phyloP scores from a whole-genome alignment of 2,797 vertebrate species.

The Coluber constrictor region DNA sequence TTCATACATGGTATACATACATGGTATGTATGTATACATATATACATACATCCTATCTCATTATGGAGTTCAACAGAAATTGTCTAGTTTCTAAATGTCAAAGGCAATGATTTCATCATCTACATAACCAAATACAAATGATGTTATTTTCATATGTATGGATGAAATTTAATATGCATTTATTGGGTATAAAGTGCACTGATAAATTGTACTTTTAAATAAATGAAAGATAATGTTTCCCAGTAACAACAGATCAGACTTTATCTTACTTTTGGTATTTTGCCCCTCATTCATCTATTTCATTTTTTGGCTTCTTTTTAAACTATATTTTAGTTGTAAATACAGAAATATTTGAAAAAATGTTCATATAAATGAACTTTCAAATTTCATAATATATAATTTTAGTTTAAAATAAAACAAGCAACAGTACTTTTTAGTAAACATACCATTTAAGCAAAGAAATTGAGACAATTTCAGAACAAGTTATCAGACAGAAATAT shows the following conservation, averaged over 20 bases:
- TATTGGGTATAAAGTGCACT: background rate
- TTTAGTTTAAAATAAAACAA: background rate
- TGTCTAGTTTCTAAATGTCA: background rate
- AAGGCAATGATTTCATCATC: background rate
- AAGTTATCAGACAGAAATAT: background rate
- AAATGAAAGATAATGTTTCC: background rate
- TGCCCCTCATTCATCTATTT: background rate
- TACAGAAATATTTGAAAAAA: background rate
- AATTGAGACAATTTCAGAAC: background rate
- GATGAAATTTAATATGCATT: background rate
- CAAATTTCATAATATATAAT: background rate
- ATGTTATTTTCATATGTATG: background rate
- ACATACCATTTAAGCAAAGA: background rate
- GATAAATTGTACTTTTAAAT: background rate
- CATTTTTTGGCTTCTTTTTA: background rate
- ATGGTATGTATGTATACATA: too few species aligned
- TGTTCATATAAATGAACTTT: background rate
- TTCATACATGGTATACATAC: background rate
- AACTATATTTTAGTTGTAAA: background rate
- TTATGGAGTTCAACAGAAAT: background rate
- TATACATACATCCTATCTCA: too few species aligned
- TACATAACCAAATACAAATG: too few species aligned
- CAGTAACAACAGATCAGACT: background rate
- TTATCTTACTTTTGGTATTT: background rate
- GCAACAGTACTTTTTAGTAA: background rate